Evolutionary conservation across 2,888 invertebrate species (phyloP).

Genomic region (Rhopalosiphum nymphaeae): DNA sequence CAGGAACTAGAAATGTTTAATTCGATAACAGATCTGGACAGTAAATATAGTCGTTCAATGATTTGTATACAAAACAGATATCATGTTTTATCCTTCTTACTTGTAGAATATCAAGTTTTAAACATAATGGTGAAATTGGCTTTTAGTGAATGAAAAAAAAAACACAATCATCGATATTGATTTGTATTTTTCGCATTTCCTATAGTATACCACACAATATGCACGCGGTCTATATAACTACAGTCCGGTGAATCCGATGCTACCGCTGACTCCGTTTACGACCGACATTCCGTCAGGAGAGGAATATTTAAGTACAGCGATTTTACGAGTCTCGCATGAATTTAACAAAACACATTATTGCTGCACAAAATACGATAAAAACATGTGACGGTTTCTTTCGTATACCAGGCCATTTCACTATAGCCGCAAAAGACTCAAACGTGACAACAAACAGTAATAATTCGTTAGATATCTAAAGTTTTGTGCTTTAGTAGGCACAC

Average conservation of each 20-base stretch:
- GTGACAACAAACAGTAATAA: neutral
- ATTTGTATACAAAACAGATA: no score
- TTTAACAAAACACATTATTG: slow-evolving; percentile 49
- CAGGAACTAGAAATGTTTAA: no score
- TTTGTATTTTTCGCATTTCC: slow-evolving; percentile 27
- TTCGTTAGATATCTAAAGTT: neutral
- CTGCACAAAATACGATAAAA: slow-evolving; percentile 47
- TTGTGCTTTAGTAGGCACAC: neutral
- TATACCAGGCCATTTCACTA: neutral
- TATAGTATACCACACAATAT: neutral
- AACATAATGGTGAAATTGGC: no score
- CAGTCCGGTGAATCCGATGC: neutral
- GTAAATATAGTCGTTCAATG: no score
- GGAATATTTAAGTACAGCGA: slow-evolving; percentile 41
- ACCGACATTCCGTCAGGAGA: neutral
- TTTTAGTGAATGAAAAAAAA: neutral
- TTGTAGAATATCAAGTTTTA: no score
- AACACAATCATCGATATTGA: neutral
- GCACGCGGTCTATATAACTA: neutral
- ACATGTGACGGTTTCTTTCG: slow-evolving; percentile 26
- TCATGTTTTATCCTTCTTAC: no score
- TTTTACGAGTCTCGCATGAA: slow-evolving; percentile 59
- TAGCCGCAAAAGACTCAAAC: neutral
- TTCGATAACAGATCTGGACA: no score
- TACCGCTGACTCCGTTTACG: slow-evolving; percentile 13